These are phyloP conservation scores for Sapajus apella DNA, from an alignment of 2,113 vertebrate species.

Conservation along the genomic window DNA sequence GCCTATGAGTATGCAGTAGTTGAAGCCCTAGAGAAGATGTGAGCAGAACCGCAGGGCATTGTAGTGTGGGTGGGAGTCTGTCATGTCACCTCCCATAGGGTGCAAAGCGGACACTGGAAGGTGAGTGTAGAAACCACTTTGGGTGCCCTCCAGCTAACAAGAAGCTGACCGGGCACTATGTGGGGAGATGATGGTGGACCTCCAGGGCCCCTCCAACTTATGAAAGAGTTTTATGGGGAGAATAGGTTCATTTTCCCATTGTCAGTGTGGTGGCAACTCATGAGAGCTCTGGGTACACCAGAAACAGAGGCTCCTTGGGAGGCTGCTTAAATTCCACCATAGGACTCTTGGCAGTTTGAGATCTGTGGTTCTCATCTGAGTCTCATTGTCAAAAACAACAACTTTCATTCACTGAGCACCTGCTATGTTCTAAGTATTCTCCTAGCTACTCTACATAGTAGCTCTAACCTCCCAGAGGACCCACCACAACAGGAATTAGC, in stretches of 20 bases:
- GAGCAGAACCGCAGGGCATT: neutral
- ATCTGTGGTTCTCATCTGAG: neutral
- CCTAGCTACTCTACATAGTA: neutral
- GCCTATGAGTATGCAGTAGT: fast-evolving
- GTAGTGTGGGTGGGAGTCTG: neutral
- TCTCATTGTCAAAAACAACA: neutral
- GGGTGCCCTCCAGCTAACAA: neutral
- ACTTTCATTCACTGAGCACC: neutral
- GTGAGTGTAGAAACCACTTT: too few species aligned
- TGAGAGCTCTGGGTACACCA: neutral
- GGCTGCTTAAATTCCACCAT: fast-evolving
- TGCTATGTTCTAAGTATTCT: neutral
- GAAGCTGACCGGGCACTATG: neutral
- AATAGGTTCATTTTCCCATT: neutral
- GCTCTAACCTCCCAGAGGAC: neutral
- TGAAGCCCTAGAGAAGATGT: fast-evolving
- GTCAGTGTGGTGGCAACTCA: neutral
- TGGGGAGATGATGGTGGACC: neutral
- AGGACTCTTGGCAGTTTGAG: neutral
- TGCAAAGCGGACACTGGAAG: neutral
- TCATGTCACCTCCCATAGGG: fast-evolving
- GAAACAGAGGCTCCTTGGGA: neutral
- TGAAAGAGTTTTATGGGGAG: neutral
- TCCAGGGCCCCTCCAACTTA: neutral
- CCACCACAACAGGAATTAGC: neutral